These are phyloP conservation scores for Diplolepis rosae DNA, from an alignment of 2,888 invertebrate genomes.

Conservation along the genomic window DNA sequence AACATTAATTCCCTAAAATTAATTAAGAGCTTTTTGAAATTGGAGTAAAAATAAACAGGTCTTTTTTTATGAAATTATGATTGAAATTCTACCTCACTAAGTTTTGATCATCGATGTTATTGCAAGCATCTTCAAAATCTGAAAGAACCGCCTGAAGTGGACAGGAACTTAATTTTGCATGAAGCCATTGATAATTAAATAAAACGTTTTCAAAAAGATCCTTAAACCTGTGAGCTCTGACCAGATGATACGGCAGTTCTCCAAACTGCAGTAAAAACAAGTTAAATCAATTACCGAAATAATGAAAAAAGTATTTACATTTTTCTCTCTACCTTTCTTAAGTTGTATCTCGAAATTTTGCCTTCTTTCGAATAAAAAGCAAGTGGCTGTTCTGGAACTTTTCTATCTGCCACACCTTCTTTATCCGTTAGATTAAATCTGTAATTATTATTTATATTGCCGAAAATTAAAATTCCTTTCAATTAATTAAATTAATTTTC, in stretches of 20 bases:
- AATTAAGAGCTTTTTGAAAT: neutral
- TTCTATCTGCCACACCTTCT: constrained; percentile 92
- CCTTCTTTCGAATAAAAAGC: constrained; percentile 94
- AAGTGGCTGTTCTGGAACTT: constrained; percentile 95
- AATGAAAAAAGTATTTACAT: neutral
- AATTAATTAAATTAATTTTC: neutral
- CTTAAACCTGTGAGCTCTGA: constrained; percentile 91
- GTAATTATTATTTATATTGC: constrained; percentile 35
- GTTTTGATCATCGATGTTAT: constrained; percentile 87
- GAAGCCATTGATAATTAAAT: constrained; percentile 98
- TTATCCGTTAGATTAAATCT: constrained; percentile 89
- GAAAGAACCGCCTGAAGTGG: constrained; percentile 95
- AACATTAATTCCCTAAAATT: constrained; percentile 86
- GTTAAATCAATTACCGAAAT: neutral
- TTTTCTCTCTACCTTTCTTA: constrained; percentile 84
- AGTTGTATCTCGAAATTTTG: constrained; percentile 90
- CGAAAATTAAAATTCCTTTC: neutral
- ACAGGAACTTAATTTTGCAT: constrained; percentile 95
- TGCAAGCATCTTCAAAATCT: constrained; percentile 95
- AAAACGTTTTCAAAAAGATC: constrained; percentile 94
- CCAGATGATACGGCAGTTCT: constrained; percentile 95
- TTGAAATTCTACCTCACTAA: constrained; percentile 78
- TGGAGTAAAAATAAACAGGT: neutral
- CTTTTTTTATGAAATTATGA: neutral
- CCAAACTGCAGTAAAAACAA: constrained; percentile 81